These are phyloP conservation scores for Alentia gelatinosa DNA, from an alignment of 2,888 invertebrate species.

Conservation along the genomic window DNA sequence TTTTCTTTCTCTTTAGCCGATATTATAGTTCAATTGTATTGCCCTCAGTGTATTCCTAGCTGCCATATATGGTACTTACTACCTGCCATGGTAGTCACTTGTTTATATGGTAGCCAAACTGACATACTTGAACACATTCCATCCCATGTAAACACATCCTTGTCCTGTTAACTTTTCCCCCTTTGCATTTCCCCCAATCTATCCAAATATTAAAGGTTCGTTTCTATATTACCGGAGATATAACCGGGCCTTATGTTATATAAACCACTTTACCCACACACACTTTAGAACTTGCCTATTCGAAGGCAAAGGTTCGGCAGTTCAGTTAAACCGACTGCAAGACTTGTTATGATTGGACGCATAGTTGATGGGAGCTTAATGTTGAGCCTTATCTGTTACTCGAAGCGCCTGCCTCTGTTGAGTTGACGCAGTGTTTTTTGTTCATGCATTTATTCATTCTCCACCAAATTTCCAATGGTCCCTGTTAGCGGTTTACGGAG, in stretches of 20 bases:
- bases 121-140: slow-evolving; percentile 47
- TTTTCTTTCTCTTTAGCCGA: neutral
- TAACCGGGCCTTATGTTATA: neutral
- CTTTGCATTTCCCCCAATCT: neutral
- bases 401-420: neutral
- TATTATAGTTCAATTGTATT: neutral
- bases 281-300: no score
- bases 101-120: slow-evolving; percentile 25
- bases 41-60: slow-evolving; percentile 18
- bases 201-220: neutral
- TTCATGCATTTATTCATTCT: neutral
- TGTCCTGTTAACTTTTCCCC: neutral
- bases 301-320: neutral
- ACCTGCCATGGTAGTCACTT: slow-evolving; percentile 17
- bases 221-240: neutral
- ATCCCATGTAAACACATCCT: slow-evolving; percentile 9
- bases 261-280: neutral
- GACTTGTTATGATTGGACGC: neutral
- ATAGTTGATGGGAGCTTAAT: neutral
- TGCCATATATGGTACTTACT: slow-evolving; percentile 20
- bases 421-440: neutral
- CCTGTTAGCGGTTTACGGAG: neutral
- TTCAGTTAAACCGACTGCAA: neutral
- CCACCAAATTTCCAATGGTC: neutral
- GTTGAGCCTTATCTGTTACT: neutral